Evolutionary conservation across 2,888 invertebrate species (phyloP).

Genomic region (Alloscopus bannaensis): DNA sequence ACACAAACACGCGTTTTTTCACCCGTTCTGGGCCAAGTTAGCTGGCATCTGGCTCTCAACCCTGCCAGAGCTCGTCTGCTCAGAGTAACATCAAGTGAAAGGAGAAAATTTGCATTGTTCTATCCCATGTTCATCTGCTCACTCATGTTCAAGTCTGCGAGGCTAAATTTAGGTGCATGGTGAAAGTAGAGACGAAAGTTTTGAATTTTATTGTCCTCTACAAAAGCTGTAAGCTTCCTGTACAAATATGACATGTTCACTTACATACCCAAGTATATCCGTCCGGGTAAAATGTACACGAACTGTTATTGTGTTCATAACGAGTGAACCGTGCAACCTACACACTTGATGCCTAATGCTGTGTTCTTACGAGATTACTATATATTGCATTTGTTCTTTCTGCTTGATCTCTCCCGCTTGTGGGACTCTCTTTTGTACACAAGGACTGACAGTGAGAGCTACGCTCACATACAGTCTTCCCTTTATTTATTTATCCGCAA

Average conservation of each 20-base stretch:
- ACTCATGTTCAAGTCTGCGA: not conserved
- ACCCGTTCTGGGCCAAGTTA: not conserved
- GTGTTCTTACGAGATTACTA: constrained; percentile 8
- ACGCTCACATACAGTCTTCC: too few relatives aligned
- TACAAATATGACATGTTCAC: constrained; percentile 17
- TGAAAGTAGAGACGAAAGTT: constrained; percentile 23
- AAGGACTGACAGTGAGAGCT: too few relatives aligned
- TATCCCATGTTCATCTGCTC: not conserved
- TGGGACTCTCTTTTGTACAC: not conserved
- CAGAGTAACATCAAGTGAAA: too few relatives aligned
- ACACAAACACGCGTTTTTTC: too few relatives aligned
- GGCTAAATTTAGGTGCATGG: not conserved
- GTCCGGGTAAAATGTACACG: not conserved
- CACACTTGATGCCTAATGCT: constrained; percentile 11
- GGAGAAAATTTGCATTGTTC: too few relatives aligned
- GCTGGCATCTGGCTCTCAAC: not conserved
- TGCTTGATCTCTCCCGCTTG: constrained; percentile 9
- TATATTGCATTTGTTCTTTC: not conserved
- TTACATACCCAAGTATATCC: not conserved
- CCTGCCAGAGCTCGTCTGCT: too few relatives aligned
- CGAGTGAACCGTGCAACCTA: constrained; percentile 10
- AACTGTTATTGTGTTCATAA: not conserved
- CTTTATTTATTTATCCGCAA: too few relatives aligned
- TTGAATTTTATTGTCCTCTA: constrained; percentile 44
- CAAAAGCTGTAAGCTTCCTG: constrained; percentile 14